Conservation (phyloP, 2,113 vertebrate species). For the Brachyhypopomus gauderio region DNA sequence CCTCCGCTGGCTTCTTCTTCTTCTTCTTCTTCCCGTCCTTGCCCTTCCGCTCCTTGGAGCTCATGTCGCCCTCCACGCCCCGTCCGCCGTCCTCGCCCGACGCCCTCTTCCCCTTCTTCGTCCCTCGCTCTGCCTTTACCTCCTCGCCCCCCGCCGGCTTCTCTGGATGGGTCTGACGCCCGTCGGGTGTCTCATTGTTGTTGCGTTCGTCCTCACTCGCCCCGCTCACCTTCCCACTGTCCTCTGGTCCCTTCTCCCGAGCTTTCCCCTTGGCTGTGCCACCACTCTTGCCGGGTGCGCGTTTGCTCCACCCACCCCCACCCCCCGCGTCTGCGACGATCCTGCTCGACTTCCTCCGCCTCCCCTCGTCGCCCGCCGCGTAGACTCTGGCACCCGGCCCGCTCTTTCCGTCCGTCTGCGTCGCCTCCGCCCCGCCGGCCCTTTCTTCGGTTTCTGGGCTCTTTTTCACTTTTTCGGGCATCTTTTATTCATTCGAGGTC, state of each 20-base stretch:
- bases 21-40: slow-evolving; percentile 67
- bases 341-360: slow-evolving; percentile 53
- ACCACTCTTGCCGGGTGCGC: slow-evolving; percentile 42
- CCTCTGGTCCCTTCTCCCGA: slow-evolving; percentile 49
- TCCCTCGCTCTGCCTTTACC: slow-evolving; percentile 42
- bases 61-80: slow-evolving; percentile 54
- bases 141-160: no score
- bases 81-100: slow-evolving; percentile 57
- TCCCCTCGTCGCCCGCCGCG: slow-evolving; percentile 57
- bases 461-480: slow-evolving; percentile 82
- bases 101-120: slow-evolving; percentile 69
- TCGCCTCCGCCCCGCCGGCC: slow-evolving; percentile 70
- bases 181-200: slow-evolving; percentile 73
- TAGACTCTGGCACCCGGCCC: slow-evolving; percentile 50
- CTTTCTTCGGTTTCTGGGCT: slow-evolving; percentile 71
- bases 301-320: slow-evolving; percentile 29
- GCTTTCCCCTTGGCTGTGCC: slow-evolving; percentile 52
- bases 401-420: slow-evolving; percentile 62
- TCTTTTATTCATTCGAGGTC: slow-evolving; percentile 85
- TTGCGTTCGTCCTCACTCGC: slow-evolving; percentile 62
- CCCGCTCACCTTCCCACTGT: slow-evolving; percentile 54
- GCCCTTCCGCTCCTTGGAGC: slow-evolving; percentile 62
- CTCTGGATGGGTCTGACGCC: no score
- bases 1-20: slow-evolving; percentile 70
- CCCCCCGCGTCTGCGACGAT: slow-evolving; percentile 17